Evolutionary conservation across 2,113 vertebrate genomes (phyloP), one percentile per base, ranked within the genome.

Genomic region (Ochotona curzoniae): DNA sequence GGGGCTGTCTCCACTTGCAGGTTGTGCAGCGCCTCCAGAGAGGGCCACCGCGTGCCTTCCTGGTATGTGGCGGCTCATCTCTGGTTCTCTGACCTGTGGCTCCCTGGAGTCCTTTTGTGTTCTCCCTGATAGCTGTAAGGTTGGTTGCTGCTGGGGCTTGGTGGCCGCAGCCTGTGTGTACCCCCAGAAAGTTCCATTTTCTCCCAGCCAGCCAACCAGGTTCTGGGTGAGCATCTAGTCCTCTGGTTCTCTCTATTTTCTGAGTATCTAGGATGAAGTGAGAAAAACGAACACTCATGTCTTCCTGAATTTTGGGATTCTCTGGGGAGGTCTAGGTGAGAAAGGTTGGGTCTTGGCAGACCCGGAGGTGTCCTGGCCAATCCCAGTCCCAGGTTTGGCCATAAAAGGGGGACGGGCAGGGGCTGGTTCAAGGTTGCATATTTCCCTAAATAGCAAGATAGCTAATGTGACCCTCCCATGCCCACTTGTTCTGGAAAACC

Each of bases 261-360:
- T 38, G 63, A 25, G 3, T 21, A 7, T 30, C n/a, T 78, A 93
- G 79, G 63, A n/a, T 23, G 3, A 80, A n/a, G 8, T 51, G 8
- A 94, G 80, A 66, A 87, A 44, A 93, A 54, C 2, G 21, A 35
- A 70, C 1, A 28, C 8, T n/a, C 30, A 75, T 23, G 1, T 7
- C 66, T 81, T 87, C n/a, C 44, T 78, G 20, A 54, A 30, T 69
- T 87, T 70, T 86, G 4, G 30, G 57, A 38, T 87, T 71, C 89
- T 20, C 0, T 15, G 49, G 74, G 14, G 28, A 91, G 64, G 13
- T n/a, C 35, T 10, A 44, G 15, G 14, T 35, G 61, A 87, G 70
- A 60, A 67, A 89, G 7, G 0, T 17, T 51, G 75, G 70, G 69
- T 57, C 17, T 8, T 90, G 73, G 73, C 44, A 66, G 60, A 44